Evolutionary conservation across 2,888 invertebrate genomes (phyloP), one percentile per base, ranked within the genome.

Genomic region (Lasiommata megera): DNA sequence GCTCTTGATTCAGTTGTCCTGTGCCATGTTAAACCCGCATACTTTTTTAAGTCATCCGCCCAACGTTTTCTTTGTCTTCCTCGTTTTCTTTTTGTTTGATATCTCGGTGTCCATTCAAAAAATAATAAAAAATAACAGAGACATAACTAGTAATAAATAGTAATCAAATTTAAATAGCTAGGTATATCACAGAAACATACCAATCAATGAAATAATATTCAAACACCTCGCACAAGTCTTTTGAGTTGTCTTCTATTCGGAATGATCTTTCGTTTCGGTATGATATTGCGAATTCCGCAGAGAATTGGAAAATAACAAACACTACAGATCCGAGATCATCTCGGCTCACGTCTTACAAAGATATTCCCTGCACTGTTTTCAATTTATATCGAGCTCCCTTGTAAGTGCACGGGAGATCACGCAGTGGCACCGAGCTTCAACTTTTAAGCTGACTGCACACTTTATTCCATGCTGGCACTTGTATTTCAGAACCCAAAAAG

Each of bases 261-360:
- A n/a, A n/a, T n/a, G n/a, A 48, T 36, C 37, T 18, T 9, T 36
- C 37, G 36, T 48, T 48, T 48, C 16, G 16, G 46, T 16, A 31
- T 38, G 38, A 37, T 52, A 44, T 23, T 38, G 56, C 36, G 50
- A 44, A 56, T 51, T 43, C 56, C 56, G 36, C 14, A 37, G 56
- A 51, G 56, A 44, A 51, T 56, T 51, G 56, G 44, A 51, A 51
- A 56, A 43, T 56, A 56, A 44, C 44, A 51, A 56, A 56, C 56
- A 56, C 36, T 51, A 29, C 29, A 28, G 43, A 51, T 44, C 51
- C 43, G 16, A 50, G 50, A 56, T 56, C 43, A 38, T 51, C 52
- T 52, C 56, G 46, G 51, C n/a, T 51, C 59, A 48, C 34, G 31
- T 54, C 43, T 54, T 40, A 44, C 54, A 46, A 51, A 54, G 50